Evolutionary conservation across 2,797 vertebrate genomes (phyloP).

Genomic region (Oryzias dopingdopingensis): DNA sequence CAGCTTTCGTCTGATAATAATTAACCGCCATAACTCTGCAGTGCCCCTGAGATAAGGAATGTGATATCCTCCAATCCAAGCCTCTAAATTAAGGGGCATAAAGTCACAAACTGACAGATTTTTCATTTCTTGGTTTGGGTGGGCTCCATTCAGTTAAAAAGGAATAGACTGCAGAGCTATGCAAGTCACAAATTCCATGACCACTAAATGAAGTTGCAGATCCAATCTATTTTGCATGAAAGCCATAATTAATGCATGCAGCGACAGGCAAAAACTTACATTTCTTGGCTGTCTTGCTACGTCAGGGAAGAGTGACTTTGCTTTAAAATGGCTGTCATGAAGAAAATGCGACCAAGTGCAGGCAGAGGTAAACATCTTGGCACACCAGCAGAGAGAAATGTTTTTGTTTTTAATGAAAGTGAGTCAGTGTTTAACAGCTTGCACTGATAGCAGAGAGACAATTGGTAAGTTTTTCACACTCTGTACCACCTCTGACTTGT

Average conservation of each 20-base stretch:
- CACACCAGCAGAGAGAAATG: slow-evolving; percentile 41
- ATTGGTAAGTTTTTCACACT: slow-evolving; percentile 13
- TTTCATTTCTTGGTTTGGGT: slow-evolving; percentile 8
- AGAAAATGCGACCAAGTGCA: slow-evolving; percentile 32
- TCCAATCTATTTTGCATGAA: slow-evolving; percentile 73
- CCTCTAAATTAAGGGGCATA: slow-evolving; percentile 20
- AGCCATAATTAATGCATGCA: slow-evolving; percentile 70
- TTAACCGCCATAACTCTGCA: slow-evolving; percentile 18
- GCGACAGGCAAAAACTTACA: slow-evolving; percentile 45
- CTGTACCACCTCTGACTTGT: slow-evolving; percentile 6
- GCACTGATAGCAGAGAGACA: slow-evolving; percentile 27
- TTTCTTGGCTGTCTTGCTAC: slow-evolving; percentile 44
- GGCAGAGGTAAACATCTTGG: slow-evolving; percentile 36
- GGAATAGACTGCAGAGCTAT: slow-evolving; percentile 25
- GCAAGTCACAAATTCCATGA: slow-evolving; percentile 37
- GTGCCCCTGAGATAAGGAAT: slow-evolving; percentile 14
- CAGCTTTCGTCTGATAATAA: slow-evolving; percentile 20
- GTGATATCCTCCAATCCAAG: slow-evolving; percentile 28
- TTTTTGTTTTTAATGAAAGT: slow-evolving; percentile 40
- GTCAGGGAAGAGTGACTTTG: slow-evolving; percentile 40
- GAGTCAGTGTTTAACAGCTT: slow-evolving; percentile 50
- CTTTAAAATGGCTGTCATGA: slow-evolving; percentile 45
- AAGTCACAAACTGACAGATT: slow-evolving; percentile 24
- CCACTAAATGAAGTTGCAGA: slow-evolving; percentile 56
- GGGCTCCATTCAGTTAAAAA: slow-evolving; percentile 20